A percentile compares a stretch with the other conserved stretches of the same genome.
Conservation (phyloP, 1,140 invertebrate species). For the Carposina sasakii region DNA sequence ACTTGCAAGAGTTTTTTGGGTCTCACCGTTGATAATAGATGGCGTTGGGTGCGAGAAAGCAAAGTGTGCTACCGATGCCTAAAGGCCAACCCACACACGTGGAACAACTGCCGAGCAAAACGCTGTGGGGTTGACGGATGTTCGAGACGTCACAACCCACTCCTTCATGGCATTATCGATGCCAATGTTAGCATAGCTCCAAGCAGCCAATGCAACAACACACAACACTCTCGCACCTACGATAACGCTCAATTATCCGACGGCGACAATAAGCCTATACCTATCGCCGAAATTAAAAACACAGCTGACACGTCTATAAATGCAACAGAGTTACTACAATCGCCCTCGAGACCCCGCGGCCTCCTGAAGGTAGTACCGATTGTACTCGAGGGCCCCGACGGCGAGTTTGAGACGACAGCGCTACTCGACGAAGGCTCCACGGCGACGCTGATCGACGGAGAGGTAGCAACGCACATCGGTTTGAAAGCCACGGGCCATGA, state of each 20-base stretch:
- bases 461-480: not conserved
- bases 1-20: conserved; percentile 1
- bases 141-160: conserved; percentile 4
- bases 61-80: conserved; percentile 13
- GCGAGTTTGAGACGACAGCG: not conserved
- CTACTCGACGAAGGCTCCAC: not conserved
- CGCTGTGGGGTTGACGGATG: conserved; percentile 12
- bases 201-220: too few species aligned
- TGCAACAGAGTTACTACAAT: too few species aligned
- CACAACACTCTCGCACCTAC: too few species aligned
- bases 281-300: too few species aligned
- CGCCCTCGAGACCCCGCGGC: not conserved
- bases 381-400: not conserved
- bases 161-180: conserved; percentile 16
- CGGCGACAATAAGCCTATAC: too few species aligned
- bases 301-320: too few species aligned
- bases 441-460: not conserved
- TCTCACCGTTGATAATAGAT: conserved; percentile 12
- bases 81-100: not conserved
- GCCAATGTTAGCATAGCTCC: too few species aligned
- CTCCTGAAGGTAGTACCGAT: not conserved
- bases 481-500: too few species aligned
- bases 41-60: conserved; percentile 10
- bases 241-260: too few species aligned
- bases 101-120: conserved; percentile 9